Evolutionary conservation across 2,888 invertebrate genomes (phyloP).

Genomic region (Branchinecta sandiegonensis): DNA sequence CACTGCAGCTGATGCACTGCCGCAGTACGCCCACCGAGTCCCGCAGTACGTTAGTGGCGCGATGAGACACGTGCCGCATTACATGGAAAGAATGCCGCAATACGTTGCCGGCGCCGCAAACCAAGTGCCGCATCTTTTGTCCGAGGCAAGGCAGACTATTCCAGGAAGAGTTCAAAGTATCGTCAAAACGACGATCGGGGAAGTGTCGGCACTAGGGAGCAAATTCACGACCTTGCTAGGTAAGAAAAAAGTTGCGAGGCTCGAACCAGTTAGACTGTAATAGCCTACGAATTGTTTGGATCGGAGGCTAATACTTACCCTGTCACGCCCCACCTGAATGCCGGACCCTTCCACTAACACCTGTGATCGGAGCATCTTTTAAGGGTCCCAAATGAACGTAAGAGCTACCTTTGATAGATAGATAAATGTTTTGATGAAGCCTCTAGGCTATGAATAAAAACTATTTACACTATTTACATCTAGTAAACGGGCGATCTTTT

Average conservation of each 20-base stretch:
- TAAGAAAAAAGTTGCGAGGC: not conserved
- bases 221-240: not conserved
- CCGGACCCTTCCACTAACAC: too few relatives aligned
- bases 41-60: not conserved
- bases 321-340: too few relatives aligned
- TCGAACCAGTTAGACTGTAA: too few relatives aligned
- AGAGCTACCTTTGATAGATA: too few relatives aligned
- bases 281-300: too few relatives aligned
- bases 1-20: not conserved
- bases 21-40: constrained; percentile 9
- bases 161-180: not conserved
- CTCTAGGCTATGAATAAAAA: too few relatives aligned
- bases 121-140: not conserved
- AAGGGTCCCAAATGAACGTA: too few relatives aligned
- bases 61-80: not conserved
- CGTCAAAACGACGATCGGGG: not conserved
- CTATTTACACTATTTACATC: too few relatives aligned
- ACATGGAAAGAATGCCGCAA: constrained; percentile 4
- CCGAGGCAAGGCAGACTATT: not conserved
- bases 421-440: too few relatives aligned
- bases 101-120: not conserved
- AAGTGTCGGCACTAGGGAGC: not conserved
- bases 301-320: too few relatives aligned
- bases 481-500: too few relatives aligned
- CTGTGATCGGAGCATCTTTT: too few relatives aligned